Evolutionary conservation across 2,888 invertebrate genomes (phyloP).

Genomic region (Hemaris fuciformis): DNA sequence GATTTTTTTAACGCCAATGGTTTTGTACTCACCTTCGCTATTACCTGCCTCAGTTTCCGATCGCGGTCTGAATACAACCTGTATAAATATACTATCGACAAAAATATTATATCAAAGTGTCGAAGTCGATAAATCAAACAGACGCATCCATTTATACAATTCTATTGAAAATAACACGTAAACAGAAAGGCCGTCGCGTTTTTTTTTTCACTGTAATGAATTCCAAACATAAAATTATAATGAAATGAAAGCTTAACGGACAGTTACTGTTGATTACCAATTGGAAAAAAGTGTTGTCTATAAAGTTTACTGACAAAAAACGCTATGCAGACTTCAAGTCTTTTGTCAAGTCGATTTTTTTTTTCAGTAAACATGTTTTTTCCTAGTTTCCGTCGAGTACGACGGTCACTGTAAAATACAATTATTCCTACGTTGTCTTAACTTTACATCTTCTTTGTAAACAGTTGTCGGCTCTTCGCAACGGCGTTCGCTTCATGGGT

Average conservation of each 20-base stretch:
- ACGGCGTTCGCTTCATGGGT: slow-evolving; percentile 55
- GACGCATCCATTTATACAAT: not conserved
- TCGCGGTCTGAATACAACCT: no score
- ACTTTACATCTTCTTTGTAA: slow-evolving; percentile 12
- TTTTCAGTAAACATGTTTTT: not conserved
- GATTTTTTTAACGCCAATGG: no score
- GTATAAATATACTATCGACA: not conserved
- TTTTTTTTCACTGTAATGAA: slow-evolving; percentile 42
- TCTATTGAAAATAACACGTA: slow-evolving; percentile 59
- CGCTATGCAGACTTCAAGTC: not conserved
- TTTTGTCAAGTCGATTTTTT: not conserved
- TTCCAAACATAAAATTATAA: slow-evolving; percentile 33
- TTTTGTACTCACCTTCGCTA: no score
- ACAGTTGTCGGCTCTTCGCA: slow-evolving; percentile 17
- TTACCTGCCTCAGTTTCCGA: no score
- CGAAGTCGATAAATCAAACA: not conserved
- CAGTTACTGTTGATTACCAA: slow-evolving; percentile 24
- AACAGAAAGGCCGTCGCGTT: slow-evolving; percentile 68
- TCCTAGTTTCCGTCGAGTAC: not conserved
- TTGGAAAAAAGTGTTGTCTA: slow-evolving; percentile 4
- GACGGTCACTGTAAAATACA: slow-evolving; percentile 1
- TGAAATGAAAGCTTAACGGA: slow-evolving; percentile 36
- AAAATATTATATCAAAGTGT: not conserved
- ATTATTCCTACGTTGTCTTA: slow-evolving; percentile 15
- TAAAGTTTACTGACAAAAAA: slow-evolving; percentile 12